These are phyloP conservation scores for Pissodes strobi DNA, from an alignment of 1,140 invertebrate genomes.

Conservation along the genomic window DNA sequence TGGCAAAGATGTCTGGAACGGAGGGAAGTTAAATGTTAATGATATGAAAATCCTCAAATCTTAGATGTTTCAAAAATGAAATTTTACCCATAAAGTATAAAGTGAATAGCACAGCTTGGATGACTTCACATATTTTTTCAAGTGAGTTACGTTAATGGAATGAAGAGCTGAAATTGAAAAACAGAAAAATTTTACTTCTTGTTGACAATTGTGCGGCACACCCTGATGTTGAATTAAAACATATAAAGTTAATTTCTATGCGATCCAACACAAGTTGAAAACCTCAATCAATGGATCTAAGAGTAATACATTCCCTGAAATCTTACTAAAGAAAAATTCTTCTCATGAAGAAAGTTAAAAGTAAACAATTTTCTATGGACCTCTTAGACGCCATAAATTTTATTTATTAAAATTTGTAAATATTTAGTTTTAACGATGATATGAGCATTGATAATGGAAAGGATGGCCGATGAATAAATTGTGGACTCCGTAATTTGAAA, in stretches of 20 bases:
- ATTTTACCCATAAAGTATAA: conserved; percentile 52
- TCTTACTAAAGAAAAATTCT: conserved; percentile 1
- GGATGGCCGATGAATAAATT: too few relatives aligned
- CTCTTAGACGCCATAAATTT: conserved; percentile 5
- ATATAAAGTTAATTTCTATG: conserved; percentile 36
- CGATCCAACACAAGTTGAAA: conserved; percentile 37
- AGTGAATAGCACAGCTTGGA: conserved; percentile 56
- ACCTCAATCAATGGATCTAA: conserved; percentile 41
- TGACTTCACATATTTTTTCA: conserved; percentile 47
- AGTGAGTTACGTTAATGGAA: conserved; percentile 28
- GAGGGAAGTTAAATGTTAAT: conserved; percentile 51
- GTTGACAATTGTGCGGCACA: conserved; percentile 39
- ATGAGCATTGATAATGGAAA: too few relatives aligned
- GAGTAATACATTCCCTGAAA: too few relatives aligned
- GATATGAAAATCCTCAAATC: conserved; percentile 53
- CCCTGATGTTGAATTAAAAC: conserved; percentile 31
- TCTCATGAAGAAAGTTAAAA: neutral
- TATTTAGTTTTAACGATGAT: too few relatives aligned
- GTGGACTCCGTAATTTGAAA: too few relatives aligned
- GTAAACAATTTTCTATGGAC: neutral
- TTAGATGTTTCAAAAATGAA: too few relatives aligned
- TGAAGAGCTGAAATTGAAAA: conserved; percentile 16
- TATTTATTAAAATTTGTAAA: too few relatives aligned
- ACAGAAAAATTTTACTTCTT: conserved; percentile 33
- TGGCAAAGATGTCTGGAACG: neutral